Base-by-base conservation (phyloP, 2,797 vertebrate species). In the Galaxias olidus region DNA sequence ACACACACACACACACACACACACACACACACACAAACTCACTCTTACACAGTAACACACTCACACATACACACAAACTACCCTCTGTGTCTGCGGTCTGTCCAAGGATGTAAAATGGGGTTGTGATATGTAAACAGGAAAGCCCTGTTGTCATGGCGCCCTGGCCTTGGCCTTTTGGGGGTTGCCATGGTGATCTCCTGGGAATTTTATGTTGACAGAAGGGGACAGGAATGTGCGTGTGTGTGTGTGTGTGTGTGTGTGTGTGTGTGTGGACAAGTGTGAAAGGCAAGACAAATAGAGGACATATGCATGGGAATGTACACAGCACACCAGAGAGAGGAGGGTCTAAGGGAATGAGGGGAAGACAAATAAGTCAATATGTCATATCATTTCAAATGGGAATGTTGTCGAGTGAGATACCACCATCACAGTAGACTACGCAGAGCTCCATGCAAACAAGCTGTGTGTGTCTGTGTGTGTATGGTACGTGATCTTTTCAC, bases 261-360 rank as follows among this genome's bases (percentile, higher is more conserved):
- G 56, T 43, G n/a, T 44, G 10, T 17, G 19, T 17, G 54, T 42
- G 40, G 6, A 73, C 54, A 52, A 61, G 55, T 51, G 71, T 65
- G 57, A 63, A 76, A 72, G 66, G 66, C 69, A 40, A 61, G 53
- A 61, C 69, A 66, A 72, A 73, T 58, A 54, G 67, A 75, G 68
- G 30, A 30, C 30, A 30, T 30, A 30, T 30, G 43, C 70, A 77
- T 82, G 77, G 70, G 80, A 77, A 79, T 75, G 80, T 77, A 77
- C 72, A 75, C 75, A 75, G 30, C 30, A 30, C 3, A 30, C 30
- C 45, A 46, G 12, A 49, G 52, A 72, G 58, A 44, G 17, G 42
- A 59, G 1, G 18, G 56, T 10, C 19, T 8, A 19, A 40, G 9
- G 1, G 9, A 55, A 53, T n/a, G 8, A n/a, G n/a, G n/a, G n/a